A percentile compares a stretch with the other conserved stretches of the same genome.
phyloP scores from a whole-genome alignment of 2,113 vertebrate species.

The Gymnocephalus cernua region DNA sequence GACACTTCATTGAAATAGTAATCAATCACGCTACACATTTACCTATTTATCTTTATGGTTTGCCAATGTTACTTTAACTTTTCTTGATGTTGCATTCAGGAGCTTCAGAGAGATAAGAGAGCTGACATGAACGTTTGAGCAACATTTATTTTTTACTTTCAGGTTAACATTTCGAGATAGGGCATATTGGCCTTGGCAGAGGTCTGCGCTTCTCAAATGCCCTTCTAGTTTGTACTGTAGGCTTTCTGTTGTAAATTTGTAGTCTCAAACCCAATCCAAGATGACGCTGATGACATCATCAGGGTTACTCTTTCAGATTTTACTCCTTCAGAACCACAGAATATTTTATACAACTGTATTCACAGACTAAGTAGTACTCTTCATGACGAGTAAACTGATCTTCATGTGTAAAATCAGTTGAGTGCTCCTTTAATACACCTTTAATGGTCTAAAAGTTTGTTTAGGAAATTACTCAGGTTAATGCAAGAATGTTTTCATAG shows the following conservation, averaged over 20 bases:
- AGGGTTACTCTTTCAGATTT: neutral
- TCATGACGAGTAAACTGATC: neutral
- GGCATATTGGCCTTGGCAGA: no score
- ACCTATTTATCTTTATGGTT: neutral
- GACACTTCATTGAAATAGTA: neutral
- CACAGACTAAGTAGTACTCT: neutral
- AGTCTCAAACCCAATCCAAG: neutral
- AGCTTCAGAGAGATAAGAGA: neutral
- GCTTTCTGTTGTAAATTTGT: no score
- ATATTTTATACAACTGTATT: neutral
- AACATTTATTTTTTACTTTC: neutral
- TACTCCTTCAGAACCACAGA: neutral
- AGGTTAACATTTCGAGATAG: no score
- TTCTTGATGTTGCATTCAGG: neutral
- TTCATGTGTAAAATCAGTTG: neutral
- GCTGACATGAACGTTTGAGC: neutral
- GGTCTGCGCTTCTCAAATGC: no score
- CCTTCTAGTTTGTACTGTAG: no score
- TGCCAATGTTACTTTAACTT: neutral
- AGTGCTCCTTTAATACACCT: neutral
- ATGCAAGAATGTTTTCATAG: neutral
- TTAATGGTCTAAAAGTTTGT: neutral
- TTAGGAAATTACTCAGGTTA: neutral
- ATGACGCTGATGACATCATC: neutral
- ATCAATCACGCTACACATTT: slow-evolving; percentile 19